Conservation (phyloP, 2,797 vertebrate genomes). For the Notolepis coatsorum region DNA sequence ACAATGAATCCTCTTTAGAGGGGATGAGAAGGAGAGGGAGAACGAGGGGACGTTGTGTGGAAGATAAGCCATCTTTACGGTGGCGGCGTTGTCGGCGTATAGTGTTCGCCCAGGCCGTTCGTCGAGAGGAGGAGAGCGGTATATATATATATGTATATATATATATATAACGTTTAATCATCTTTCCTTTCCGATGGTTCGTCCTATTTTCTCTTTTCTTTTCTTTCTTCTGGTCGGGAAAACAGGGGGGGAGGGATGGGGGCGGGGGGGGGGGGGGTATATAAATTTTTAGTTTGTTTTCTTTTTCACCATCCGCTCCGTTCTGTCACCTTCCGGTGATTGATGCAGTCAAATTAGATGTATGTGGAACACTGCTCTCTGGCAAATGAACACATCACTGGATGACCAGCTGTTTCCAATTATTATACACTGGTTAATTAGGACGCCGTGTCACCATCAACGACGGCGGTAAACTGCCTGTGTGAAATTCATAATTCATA, state of each 20-base stretch:
- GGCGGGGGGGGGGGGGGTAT: too few relatives aligned
- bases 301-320: conserved; percentile 51
- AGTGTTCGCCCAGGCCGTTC: conserved; percentile 28
- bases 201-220: neutral
- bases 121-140: neutral
- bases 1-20: conserved; percentile 62
- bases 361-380: conserved; percentile 74
- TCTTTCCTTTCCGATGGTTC: neutral
- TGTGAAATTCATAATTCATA: conserved; percentile 80
- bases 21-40: conserved; percentile 26
- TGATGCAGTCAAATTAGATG: conserved; percentile 80
- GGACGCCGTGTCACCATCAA: conserved; percentile 72
- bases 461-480: conserved; percentile 71
- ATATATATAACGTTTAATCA: too few relatives aligned
- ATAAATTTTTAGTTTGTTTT: too few relatives aligned
- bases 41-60: conserved; percentile 25
- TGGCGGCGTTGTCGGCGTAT: conserved; percentile 16
- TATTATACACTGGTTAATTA: conserved; percentile 83
- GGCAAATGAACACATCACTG: conserved; percentile 81
- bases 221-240: conserved; percentile 49
- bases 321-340: conserved; percentile 67
- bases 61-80: too few relatives aligned
- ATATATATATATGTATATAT: too few relatives aligned
- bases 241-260: too few relatives aligned
- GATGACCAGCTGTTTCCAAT: conserved; percentile 85